phyloP scores from a whole-genome alignment of 1,140 invertebrate species.

The Gerris buenoi region DNA sequence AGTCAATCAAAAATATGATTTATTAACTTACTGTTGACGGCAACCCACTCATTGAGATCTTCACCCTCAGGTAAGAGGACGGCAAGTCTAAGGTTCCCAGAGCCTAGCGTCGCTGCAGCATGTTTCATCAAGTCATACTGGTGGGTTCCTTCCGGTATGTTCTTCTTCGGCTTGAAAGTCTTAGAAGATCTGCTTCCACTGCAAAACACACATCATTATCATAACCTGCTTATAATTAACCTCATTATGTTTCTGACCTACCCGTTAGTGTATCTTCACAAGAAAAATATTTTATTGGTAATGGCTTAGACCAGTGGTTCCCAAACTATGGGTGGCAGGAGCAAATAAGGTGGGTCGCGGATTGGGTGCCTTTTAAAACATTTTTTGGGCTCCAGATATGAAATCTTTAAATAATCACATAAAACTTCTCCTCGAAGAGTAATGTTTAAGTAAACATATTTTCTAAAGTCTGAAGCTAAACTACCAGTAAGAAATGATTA shows the following conservation, averaged over 20 bases:
- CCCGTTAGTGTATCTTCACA: too few relatives aligned
- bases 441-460: too few relatives aligned
- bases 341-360: too few relatives aligned
- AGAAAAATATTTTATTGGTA: too few relatives aligned
- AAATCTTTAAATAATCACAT: slow-evolving; percentile 5
- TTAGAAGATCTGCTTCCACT: slow-evolving; percentile 80
- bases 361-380: too few relatives aligned
- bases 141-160: slow-evolving; percentile 96
- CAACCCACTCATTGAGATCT: slow-evolving; percentile 99
- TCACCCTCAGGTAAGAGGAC: slow-evolving; percentile 97
- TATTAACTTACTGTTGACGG: slow-evolving; percentile 82
- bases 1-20: too few relatives aligned
- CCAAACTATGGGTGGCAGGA: too few relatives aligned
- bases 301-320: background rate
- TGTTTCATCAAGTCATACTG: slow-evolving; percentile 99
- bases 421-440: too few relatives aligned
- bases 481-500: too few relatives aligned
- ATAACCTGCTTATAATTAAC: background rate
- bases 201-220: too few relatives aligned
- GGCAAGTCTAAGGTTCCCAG: slow-evolving; percentile 86
- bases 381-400: background rate
- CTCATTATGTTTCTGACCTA: too few relatives aligned
- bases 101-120: slow-evolving; percentile 93
- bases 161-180: slow-evolving; percentile 98
- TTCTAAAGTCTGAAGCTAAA: too few relatives aligned